A percentile compares a stretch with the other conserved stretches of the same genome.
Evolutionary conservation across 2,888 invertebrate genomes (phyloP).

Genomic region (Parasteatoda lunata): DNA sequence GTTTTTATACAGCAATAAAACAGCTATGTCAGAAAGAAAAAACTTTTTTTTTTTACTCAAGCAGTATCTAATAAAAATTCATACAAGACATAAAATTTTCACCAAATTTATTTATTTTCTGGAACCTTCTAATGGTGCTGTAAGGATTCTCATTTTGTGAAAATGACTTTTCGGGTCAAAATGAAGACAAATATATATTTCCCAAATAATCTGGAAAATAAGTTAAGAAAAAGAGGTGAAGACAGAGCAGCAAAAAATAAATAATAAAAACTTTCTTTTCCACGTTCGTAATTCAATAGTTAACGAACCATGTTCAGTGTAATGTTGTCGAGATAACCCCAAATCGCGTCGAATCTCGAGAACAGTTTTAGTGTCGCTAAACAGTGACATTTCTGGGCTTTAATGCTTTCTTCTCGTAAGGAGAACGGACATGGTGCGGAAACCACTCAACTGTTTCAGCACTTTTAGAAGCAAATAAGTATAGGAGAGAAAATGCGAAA

Average conservation of each 20-base stretch:
- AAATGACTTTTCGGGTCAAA: slow-evolving; percentile 6
- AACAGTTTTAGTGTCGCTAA: slow-evolving; percentile 57
- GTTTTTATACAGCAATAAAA: no score
- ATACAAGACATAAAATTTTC: neutral
- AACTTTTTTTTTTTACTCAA: neutral
- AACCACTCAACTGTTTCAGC: slow-evolving; percentile 56
- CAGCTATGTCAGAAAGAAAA: no score
- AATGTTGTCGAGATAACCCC: slow-evolving; percentile 36
- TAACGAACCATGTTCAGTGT: slow-evolving; percentile 36
- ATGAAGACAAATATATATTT: slow-evolving; percentile 4
- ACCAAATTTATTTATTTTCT: neutral
- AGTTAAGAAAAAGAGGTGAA: slow-evolving; percentile 7
- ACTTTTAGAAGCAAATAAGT: slow-evolving; percentile 56
- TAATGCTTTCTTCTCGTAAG: slow-evolving; percentile 32
- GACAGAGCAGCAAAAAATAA: neutral
- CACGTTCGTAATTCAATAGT: slow-evolving; percentile 31
- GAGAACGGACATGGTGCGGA: slow-evolving; percentile 39
- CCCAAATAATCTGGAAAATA: slow-evolving; percentile 16
- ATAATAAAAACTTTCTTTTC: neutral
- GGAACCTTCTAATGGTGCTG: neutral
- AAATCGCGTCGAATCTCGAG: slow-evolving; percentile 36
- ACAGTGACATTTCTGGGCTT: slow-evolving; percentile 44
- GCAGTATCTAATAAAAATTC: neutral
- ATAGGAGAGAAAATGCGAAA: slow-evolving; percentile 18
- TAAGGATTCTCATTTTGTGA: neutral